Evolutionary conservation across 2,888 invertebrate genomes (phyloP), one percentile per base, ranked within the genome.

Genomic region (Acanthosepion esculentum): DNA sequence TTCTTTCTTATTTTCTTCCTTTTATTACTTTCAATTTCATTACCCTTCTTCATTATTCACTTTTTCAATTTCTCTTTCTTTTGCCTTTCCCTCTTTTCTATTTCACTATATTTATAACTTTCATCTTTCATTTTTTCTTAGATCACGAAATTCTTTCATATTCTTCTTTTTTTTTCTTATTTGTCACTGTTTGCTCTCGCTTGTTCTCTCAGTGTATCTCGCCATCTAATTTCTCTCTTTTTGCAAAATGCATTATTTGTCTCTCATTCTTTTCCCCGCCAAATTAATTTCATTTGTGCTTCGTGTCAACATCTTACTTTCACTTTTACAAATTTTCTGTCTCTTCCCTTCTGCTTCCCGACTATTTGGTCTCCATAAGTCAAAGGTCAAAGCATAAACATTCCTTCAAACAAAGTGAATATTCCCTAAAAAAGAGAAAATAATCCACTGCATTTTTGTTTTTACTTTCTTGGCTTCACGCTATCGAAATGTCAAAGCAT

Each of bases 371-470:
- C n/a, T 4, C n/a, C 15, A n/a, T n/a, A 33, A 15, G 78, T n/a
- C 78, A 78, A 78, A 78, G 78, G 78, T 78, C 78, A 33, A 78
- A n/a, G 78, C 78, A 78, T 33, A n/a, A 59, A n/a, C 78, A 78
- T 78, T 78, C 78, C n/a, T 78, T 78, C 78, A 78, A 78, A 78
- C n/a, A n/a, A 33, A 78, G 78, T 10, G n/a, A 78, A 33, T 78
- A 33, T 78, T 78, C n/a, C 15, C 78, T n/a, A 33, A 78, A 78
- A 10, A 78, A n/a, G n/a, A 33, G 18, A 78, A 78, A 29, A n/a
- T 33, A 78, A 5, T 33, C 7, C 2, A n/a, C n/a, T n/a, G 2
- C 2, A 7, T 78, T 78, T 33, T 78, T 33, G n/a, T 78, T 78
- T 78, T n/a, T 78, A 33, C 33, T n/a, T 78, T 78, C n/a, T 78